phyloP scores from a whole-genome alignment of 2,113 vertebrate genomes.

The Mastomys coucha region DNA sequence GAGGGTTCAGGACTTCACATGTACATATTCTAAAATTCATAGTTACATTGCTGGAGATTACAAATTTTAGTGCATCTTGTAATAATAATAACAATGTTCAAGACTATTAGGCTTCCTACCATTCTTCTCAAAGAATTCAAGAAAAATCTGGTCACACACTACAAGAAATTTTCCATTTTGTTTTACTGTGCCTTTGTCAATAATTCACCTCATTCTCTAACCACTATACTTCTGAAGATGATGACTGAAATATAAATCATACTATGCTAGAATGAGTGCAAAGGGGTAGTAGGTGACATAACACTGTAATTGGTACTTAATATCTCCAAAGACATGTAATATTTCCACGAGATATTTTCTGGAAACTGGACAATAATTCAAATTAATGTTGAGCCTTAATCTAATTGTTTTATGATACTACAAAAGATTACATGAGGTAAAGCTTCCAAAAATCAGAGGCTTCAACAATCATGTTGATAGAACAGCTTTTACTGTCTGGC shows the following conservation, averaged over 20 bases:
- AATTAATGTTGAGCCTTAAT: slow-evolving; percentile 81
- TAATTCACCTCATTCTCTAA: slow-evolving; percentile 44
- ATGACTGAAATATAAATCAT: slow-evolving; percentile 56
- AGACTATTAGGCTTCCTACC: not conserved
- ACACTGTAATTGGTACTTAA: slow-evolving; percentile 72
- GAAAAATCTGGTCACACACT: not conserved
- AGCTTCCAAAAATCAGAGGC: slow-evolving; percentile 64
- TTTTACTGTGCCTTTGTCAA: not conserved
- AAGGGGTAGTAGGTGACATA: slow-evolving; percentile 40
- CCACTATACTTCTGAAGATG: not conserved
- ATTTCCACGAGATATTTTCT: slow-evolving; percentile 78
- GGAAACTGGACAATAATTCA: slow-evolving; percentile 82
- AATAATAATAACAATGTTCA: not conserved
- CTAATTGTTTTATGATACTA: slow-evolving; percentile 73
- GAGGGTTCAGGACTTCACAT: not conserved
- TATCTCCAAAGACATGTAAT: slow-evolving; percentile 72
- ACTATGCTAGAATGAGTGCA: not conserved
- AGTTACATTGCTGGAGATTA: not conserved
- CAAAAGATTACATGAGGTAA: slow-evolving; percentile 48
- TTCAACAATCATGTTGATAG: slow-evolving; percentile 41
- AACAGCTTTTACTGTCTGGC: slow-evolving; percentile 69
- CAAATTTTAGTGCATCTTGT: not conserved
- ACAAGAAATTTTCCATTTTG: not conserved
- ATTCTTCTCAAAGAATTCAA: not conserved
- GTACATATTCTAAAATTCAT: not conserved